phyloP scores from a whole-genome alignment of 2,797 vertebrate genomes.

The Tolypeutes matacus region DNA sequence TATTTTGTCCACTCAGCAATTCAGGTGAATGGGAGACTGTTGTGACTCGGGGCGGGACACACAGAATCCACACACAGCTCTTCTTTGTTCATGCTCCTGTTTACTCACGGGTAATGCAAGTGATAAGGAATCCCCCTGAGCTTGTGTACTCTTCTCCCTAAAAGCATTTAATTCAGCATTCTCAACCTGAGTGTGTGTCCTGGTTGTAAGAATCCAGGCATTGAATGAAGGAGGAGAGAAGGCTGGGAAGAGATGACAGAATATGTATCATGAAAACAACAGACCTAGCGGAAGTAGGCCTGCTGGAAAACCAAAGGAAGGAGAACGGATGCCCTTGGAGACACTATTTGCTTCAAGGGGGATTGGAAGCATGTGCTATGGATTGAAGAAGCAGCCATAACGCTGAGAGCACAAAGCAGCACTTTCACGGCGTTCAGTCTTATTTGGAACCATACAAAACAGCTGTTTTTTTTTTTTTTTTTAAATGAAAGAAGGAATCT shows the following conservation, averaged over 20 bases:
- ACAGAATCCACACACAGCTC: neutral
- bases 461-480: neutral
- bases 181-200: neutral
- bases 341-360: neutral
- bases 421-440: slow-evolving; percentile 7
- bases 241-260: neutral
- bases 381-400: neutral
- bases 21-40: neutral
- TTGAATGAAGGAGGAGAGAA: neutral
- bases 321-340: neutral
- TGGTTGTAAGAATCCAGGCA: neutral
- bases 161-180: neutral
- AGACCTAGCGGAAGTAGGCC: neutral
- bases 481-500: slow-evolving; percentile 47
- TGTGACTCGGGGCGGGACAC: neutral
- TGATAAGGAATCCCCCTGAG: neutral
- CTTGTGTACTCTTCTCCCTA: neutral
- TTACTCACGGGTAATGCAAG: neutral
- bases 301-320: neutral
- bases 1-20: neutral
- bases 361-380: neutral
- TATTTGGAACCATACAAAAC: slow-evolving; percentile 16
- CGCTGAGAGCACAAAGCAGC: neutral
- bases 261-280: neutral
- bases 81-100: neutral